A percentile compares a stretch with the other conserved stretches of the same genome.
These are phyloP conservation scores for Myioborus miniatus DNA, from an alignment of 2,797 vertebrate species.

Conservation along the genomic window DNA sequence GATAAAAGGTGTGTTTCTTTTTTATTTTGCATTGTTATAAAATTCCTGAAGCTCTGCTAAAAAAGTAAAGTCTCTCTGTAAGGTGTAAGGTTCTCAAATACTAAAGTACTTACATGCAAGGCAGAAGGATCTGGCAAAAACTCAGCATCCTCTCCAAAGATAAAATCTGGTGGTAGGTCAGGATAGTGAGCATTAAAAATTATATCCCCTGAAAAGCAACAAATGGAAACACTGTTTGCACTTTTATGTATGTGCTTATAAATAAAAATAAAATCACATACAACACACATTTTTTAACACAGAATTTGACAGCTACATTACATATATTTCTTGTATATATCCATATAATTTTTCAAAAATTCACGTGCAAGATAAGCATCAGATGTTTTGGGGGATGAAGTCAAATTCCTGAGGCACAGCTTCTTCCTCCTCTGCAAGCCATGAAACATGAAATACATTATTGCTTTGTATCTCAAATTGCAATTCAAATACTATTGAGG, in stretches of 20 bases:
- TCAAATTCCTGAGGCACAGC: background rate
- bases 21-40: background rate
- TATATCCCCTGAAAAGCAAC: conserved; percentile 89
- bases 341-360: background rate
- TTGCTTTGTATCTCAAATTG: background rate
- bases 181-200: conserved; percentile 97
- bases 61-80: background rate
- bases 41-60: conserved; percentile 3
- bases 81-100: background rate
- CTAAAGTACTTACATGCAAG: conserved; percentile 85
- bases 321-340: background rate
- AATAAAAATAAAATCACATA: background rate
- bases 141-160: conserved; percentile 97
- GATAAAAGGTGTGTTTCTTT: background rate
- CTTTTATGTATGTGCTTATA: background rate
- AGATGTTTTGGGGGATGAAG: conserved; percentile 46
- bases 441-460: conserved; percentile 5
- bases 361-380: conserved; percentile 29
- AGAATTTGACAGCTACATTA: background rate
- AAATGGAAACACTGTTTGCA: conserved; percentile 15
- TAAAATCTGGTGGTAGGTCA: conserved; percentile 96
- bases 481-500: background rate
- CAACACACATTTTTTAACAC: background rate
- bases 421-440: conserved; percentile 44
- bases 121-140: conserved; percentile 94